Evolutionary conservation across 2,113 vertebrate genomes (phyloP).

Genomic region (Sphyrna mokarran): DNA sequence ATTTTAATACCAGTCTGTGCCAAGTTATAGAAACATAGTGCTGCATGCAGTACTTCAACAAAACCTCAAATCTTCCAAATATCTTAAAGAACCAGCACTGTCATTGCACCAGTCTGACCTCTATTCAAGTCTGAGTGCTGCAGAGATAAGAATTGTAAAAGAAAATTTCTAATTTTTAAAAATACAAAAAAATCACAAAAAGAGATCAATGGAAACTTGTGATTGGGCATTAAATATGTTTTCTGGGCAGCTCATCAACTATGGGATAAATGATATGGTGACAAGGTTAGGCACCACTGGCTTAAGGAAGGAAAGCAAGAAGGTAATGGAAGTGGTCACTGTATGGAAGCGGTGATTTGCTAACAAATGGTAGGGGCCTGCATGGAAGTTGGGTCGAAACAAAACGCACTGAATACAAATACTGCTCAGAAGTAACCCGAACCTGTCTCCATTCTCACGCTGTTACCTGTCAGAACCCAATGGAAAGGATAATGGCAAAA

Average conservation of each 20-base stretch:
- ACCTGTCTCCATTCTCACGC: neutral
- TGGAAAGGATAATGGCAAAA: neutral
- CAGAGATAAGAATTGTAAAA: neutral
- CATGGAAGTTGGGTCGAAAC: neutral
- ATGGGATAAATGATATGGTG: neutral
- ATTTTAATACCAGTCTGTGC: neutral
- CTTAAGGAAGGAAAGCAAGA: neutral
- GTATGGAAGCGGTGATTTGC: neutral
- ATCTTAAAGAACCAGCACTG: neutral
- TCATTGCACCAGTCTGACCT: neutral
- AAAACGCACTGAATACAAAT: neutral
- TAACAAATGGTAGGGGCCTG: neutral
- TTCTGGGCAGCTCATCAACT: neutral
- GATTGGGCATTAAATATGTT: neutral
- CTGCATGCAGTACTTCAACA: neutral
- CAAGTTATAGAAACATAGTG: neutral
- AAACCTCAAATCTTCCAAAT: neutral
- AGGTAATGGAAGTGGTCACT: neutral
- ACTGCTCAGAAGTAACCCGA: neutral
- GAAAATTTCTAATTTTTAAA: neutral
- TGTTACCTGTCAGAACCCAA: neutral
- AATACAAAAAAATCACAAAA: neutral
- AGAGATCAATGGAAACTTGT: neutral
- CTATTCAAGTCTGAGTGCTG: neutral
- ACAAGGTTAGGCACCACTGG: neutral